These are phyloP conservation scores for Tychaedon coryphoeus DNA, from an alignment of 2,113 vertebrate species.

Conservation along the genomic window DNA sequence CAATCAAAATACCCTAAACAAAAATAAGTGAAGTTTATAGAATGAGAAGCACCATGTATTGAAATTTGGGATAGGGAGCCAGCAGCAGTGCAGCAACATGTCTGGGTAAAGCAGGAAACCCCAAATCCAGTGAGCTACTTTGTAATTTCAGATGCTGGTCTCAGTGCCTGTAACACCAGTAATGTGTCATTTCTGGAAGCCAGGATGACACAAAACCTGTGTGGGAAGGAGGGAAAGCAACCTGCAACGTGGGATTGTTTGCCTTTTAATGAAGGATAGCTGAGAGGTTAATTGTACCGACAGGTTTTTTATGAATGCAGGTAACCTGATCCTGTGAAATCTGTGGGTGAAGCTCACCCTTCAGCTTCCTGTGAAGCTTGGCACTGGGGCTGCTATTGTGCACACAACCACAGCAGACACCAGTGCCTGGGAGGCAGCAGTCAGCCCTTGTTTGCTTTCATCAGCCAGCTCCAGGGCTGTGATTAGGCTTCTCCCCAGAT, in stretches of 20 bases:
- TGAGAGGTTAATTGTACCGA: conserved; percentile 22
- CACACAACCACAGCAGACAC: not conserved
- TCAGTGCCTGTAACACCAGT: not conserved
- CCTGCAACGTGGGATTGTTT: not conserved
- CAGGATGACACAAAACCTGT: not conserved
- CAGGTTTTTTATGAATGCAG: not conserved
- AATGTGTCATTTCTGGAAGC: not conserved
- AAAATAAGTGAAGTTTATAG: not conserved
- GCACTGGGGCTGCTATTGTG: not conserved
- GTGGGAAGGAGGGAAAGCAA: conserved; percentile 5
- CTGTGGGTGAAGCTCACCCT: not conserved
- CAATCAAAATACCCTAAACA: not conserved
- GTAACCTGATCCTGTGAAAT: conserved; percentile 11
- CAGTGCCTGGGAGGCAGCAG: not conserved
- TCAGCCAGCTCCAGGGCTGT: not conserved
- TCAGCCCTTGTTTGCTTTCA: not conserved
- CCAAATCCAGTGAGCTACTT: not conserved
- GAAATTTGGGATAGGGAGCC: not conserved
- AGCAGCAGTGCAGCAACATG: not conserved
- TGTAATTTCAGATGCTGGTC: not conserved
- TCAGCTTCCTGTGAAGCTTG: conserved; percentile 1
- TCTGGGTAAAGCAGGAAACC: not conserved
- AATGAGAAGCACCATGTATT: not conserved
- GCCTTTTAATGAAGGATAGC: not conserved
- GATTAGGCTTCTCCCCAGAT: not conserved